Percentiles rank a stretch among this genome's conserved stretches.
These are phyloP conservation scores for Phaedon cochleariae DNA, from an alignment of 2,888 invertebrate genomes.

Conservation along the genomic window DNA sequence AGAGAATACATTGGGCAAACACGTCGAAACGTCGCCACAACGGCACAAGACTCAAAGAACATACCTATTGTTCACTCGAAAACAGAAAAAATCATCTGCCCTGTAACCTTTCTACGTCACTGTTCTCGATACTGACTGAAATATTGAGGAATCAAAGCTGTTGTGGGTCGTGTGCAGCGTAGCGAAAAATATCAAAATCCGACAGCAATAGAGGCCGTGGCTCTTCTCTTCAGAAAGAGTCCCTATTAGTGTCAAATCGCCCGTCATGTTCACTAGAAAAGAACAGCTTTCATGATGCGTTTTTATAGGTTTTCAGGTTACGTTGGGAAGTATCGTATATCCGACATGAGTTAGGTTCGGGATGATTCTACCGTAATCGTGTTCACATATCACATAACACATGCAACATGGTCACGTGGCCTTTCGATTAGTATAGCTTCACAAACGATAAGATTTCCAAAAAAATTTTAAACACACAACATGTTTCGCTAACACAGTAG, in stretches of 20 bases:
- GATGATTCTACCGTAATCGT: not conserved
- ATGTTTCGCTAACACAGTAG: too few species aligned
- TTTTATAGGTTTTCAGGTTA: constrained; percentile 25
- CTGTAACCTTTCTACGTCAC: too few species aligned
- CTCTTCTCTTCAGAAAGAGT: not conserved
- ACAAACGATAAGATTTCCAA: too few species aligned
- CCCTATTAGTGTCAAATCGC: constrained; percentile 42
- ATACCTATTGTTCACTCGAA: too few species aligned
- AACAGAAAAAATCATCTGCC: too few species aligned
- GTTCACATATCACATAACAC: not conserved
- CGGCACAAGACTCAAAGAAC: too few species aligned
- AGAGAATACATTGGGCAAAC: too few species aligned
- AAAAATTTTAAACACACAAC: too few species aligned
- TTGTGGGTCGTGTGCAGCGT: not conserved
- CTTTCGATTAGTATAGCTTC: not conserved
- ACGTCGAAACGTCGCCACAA: too few species aligned
- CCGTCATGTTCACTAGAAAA: constrained; percentile 43
- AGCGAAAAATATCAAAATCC: not conserved
- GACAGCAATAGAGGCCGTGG: not conserved
- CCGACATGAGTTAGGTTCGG: not conserved
- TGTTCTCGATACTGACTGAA: too few species aligned
- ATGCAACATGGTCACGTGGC: not conserved
- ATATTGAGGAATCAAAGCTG: too few species aligned
- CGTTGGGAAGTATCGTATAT: not conserved
- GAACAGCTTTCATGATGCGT: constrained; percentile 22